Conservation (phyloP, 2,888 invertebrate species). For the Deilephila porcellus region DNA sequence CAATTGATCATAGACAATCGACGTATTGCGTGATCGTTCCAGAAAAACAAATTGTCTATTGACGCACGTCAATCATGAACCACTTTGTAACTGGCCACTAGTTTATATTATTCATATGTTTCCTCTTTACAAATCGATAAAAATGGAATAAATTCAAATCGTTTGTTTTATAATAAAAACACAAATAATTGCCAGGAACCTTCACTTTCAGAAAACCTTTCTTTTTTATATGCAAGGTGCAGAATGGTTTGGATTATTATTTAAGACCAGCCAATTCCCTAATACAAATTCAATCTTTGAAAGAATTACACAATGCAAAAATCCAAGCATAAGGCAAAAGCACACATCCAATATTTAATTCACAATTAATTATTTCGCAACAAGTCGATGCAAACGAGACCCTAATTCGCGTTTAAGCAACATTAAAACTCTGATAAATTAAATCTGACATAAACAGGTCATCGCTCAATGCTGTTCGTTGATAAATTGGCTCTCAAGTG, state of each 20-base stretch:
- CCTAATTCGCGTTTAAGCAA: constrained; percentile 17
- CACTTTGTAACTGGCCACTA: constrained; percentile 15
- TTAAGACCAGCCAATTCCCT: neutral
- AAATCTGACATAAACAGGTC: constrained; percentile 10
- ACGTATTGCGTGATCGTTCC: constrained; percentile 20
- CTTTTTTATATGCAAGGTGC: too few relatives aligned
- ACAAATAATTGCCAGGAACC: neutral
- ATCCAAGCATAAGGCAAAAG: neutral
- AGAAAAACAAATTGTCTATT: constrained; percentile 31
- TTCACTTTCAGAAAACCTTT: too few relatives aligned
- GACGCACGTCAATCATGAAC: constrained; percentile 22
- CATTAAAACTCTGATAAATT: neutral
- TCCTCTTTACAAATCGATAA: neutral
- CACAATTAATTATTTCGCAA: neutral
- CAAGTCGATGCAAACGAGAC: constrained; percentile 9
- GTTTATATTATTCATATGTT: neutral
- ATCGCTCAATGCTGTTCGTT: constrained; percentile 24
- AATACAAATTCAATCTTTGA: neutral
- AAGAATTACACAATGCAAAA: neutral
- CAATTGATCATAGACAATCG: constrained; percentile 25
- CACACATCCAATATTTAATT: constrained; percentile 4
- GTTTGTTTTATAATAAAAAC: neutral
- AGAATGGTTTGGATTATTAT: too few relatives aligned
- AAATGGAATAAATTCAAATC: neutral
- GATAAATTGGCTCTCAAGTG: constrained; percentile 21